Evolutionary conservation across 2,888 invertebrate genomes (phyloP).

Genomic region (Drosophila pseudotalamancana): DNA sequence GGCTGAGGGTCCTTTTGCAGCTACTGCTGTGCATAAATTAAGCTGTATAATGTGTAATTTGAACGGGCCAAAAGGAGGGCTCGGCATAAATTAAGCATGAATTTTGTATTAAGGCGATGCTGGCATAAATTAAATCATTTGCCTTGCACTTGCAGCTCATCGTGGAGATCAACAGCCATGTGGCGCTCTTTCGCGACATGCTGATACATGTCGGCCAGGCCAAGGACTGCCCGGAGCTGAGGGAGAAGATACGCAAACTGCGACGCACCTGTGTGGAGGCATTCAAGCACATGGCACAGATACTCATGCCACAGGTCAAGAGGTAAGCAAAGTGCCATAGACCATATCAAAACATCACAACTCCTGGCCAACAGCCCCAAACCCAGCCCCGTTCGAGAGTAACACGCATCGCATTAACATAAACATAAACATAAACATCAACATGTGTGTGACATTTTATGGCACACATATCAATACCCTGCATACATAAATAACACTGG

Average conservation of each 20-base stretch:
- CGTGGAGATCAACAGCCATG: constrained; percentile 94
- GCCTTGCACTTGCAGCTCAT: constrained; percentile 89
- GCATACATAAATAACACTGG: background rate
- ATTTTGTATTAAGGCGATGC: constrained; percentile 12
- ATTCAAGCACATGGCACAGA: constrained; percentile 92
- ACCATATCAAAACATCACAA: constrained; percentile 4
- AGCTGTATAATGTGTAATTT: constrained; percentile 57
- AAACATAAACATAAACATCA: constrained; percentile 75
- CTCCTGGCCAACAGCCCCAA: background rate
- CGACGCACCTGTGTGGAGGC: constrained; percentile 94
- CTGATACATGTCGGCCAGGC: constrained; percentile 94
- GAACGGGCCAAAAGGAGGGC: constrained; percentile 46
- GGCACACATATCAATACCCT: constrained; percentile 40
- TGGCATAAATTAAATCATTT: constrained; percentile 64
- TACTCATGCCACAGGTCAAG: constrained; percentile 92
- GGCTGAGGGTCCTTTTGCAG: constrained; percentile 19
- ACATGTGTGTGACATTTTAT: constrained; percentile 75
- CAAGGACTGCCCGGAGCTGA: constrained; percentile 93
- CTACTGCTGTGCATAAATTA: constrained; percentile 64
- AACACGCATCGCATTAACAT: constrained; percentile 55
- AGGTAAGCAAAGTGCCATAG: constrained; percentile 87
- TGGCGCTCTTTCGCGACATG: constrained; percentile 94
- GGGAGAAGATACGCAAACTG: constrained; percentile 93
- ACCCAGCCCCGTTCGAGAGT: constrained; percentile 6
- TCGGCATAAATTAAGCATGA: constrained; percentile 54